Evolutionary conservation across 2,113 vertebrate genomes (phyloP).

Genomic region (Daubentonia madagascariensis): DNA sequence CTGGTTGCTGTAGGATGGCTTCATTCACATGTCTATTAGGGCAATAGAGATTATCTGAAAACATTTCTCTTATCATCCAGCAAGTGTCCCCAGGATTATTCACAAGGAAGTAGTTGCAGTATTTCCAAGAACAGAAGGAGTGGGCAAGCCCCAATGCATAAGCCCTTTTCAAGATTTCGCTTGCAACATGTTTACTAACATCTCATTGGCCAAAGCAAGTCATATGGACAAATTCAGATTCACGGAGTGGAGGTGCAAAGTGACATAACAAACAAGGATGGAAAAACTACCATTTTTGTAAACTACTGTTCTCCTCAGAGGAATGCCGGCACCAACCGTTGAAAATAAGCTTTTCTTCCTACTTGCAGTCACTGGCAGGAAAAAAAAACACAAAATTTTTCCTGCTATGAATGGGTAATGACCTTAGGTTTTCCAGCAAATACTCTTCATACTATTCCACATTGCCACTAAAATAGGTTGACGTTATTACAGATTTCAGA

Average conservation of each 20-base stretch:
- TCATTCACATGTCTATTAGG: not conserved
- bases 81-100: not conserved
- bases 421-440: not conserved
- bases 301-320: not conserved
- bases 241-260: not conserved
- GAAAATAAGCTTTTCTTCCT: too few species aligned
- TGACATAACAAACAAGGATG: not conserved
- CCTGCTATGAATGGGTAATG: not conserved
- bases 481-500: not conserved
- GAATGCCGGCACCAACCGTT: not conserved
- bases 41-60: not conserved
- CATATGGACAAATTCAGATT: not conserved
- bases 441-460: not conserved
- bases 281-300: not conserved
- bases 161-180: not conserved
- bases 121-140: not conserved
- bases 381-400: not conserved
- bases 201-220: not conserved
- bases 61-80: not conserved
- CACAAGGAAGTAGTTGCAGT: not conserved
- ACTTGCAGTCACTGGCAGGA: too few species aligned
- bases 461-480: not conserved
- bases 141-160: not conserved
- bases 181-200: not conserved
- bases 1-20: not conserved